Evolutionary conservation across 1,140 invertebrate genomes (phyloP).

Genomic region (Sitodiplosis mosellana): DNA sequence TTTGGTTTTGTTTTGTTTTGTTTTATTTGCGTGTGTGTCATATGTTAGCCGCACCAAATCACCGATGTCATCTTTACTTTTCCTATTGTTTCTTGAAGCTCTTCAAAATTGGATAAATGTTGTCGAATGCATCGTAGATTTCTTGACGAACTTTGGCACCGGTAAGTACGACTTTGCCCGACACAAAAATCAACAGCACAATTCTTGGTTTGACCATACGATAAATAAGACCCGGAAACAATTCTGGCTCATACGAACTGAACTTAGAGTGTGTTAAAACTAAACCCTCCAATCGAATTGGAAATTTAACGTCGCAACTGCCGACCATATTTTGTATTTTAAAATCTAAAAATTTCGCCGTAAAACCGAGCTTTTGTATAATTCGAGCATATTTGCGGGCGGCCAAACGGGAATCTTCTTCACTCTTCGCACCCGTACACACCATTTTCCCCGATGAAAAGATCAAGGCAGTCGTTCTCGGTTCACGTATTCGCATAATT

Average conservation of each 20-base stretch:
- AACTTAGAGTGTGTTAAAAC: constrained; percentile 95
- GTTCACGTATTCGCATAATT: constrained; percentile 98
- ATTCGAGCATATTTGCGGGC: constrained; percentile 98
- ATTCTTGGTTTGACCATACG: constrained; percentile 99
- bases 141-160: constrained; percentile 96
- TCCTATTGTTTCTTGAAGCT: constrained; percentile 87
- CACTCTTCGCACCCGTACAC: constrained; percentile 98
- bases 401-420: constrained; percentile 90
- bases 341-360: constrained; percentile 96
- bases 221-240: constrained; percentile 98
- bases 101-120: constrained; percentile 98
- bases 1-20: no score
- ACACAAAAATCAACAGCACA: constrained; percentile 97
- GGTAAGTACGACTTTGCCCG: constrained; percentile 94
- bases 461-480: constrained; percentile 94
- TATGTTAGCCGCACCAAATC: no score
- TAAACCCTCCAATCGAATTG: constrained; percentile 91
- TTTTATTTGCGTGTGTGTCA: no score
- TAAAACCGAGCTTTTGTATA: constrained; percentile 96
- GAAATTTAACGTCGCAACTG: constrained; percentile 98
- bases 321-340: constrained; percentile 99
- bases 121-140: constrained; percentile 99
- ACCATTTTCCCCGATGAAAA: constrained; percentile 99
- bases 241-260: constrained; percentile 83
- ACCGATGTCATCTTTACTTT: no score